phyloP scores from a whole-genome alignment of 2,797 vertebrate genomes.

The Morus bassanus region DNA sequence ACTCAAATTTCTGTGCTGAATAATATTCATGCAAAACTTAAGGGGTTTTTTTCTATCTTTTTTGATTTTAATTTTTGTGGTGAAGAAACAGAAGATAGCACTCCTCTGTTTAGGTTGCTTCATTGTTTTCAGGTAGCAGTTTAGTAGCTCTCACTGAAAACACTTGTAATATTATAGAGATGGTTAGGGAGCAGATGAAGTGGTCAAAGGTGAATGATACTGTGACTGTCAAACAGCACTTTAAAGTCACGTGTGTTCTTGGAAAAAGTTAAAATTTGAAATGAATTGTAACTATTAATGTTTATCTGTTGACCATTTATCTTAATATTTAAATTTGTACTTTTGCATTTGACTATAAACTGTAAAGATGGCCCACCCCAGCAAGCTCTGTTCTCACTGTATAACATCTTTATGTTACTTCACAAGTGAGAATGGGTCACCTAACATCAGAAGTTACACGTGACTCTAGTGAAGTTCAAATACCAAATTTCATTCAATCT shows the following conservation, averaged over 20 bases:
- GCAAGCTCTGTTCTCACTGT: not conserved
- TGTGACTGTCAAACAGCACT: not conserved
- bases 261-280: not conserved
- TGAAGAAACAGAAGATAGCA: not conserved
- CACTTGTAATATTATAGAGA: not conserved
- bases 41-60: no score
- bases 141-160: not conserved
- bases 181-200: not conserved
- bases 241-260: not conserved
- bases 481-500: not conserved
- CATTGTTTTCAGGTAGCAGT: not conserved
- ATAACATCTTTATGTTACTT: not conserved
- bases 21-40: not conserved
- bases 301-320: not conserved
- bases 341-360: not conserved
- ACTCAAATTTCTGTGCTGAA: not conserved
- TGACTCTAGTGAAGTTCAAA: not conserved
- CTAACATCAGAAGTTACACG: not conserved
- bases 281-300: not conserved
- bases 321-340: not conserved
- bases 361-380: not conserved
- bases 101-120: not conserved
- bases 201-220: not conserved
- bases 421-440: not conserved
- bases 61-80: not conserved